Evolutionary conservation across 1,140 invertebrate species (phyloP).

Genomic region (Tetragnatha versicolor): DNA sequence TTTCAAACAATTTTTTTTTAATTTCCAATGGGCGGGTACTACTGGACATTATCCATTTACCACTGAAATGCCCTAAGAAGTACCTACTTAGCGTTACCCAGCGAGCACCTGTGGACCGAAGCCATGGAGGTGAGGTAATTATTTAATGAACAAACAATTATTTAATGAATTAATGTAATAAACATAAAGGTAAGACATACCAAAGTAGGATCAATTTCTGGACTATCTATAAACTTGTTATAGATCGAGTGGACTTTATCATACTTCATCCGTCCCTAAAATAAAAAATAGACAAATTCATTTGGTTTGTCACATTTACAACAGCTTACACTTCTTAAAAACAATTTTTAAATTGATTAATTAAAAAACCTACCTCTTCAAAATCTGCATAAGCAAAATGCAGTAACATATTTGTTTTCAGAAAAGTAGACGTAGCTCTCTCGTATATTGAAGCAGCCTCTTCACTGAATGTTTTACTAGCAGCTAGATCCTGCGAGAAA

Average conservation of each 20-base stretch:
- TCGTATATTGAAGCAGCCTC: constrained; percentile 95
- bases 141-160: too few relatives aligned
- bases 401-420: constrained; percentile 90
- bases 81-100: too few relatives aligned
- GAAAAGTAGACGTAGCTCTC: constrained; percentile 77
- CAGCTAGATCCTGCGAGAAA: constrained; percentile 79
- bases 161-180: constrained; percentile 55
- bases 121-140: too few relatives aligned
- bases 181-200: constrained; percentile 68
- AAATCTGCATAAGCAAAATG: constrained; percentile 99
- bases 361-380: constrained; percentile 75
- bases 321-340: too few relatives aligned
- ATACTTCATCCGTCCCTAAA: constrained; percentile 85
- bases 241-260: constrained; percentile 98
- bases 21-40: too few relatives aligned
- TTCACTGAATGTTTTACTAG: constrained; percentile 89
- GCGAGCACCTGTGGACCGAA: too few relatives aligned
- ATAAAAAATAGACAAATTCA: background rate
- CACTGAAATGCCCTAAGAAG: too few relatives aligned
- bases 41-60: too few relatives aligned
- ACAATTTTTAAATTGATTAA: background rate
- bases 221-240: constrained; percentile 85
- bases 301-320: too few relatives aligned
- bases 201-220: constrained; percentile 92
- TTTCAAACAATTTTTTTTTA: too few relatives aligned